These are phyloP conservation scores for Myocastor coypus DNA, from an alignment of 2,113 vertebrate species.

Conservation along the genomic window DNA sequence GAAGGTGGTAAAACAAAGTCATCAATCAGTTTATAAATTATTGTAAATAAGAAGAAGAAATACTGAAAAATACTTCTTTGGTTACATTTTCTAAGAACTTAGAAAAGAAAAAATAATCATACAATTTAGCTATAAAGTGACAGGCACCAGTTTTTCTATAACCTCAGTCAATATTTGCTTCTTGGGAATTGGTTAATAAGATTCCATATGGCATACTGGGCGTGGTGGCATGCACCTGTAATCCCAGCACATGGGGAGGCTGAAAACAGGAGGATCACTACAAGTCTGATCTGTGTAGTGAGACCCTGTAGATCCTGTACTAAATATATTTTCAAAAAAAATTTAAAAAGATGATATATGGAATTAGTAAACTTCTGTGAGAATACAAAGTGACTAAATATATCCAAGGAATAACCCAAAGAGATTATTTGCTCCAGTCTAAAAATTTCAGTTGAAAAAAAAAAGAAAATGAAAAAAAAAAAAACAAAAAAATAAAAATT, in stretches of 20 bases:
- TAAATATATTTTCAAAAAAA: no score
- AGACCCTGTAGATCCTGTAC: no score
- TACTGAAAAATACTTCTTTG: constrained; percentile 29
- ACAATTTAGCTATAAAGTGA: constrained; percentile 13
- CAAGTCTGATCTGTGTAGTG: no score
- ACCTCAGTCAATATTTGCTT: constrained; percentile 38
- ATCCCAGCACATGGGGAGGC: no score
- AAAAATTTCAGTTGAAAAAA: constrained; percentile 24
- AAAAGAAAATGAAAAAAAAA: no score
- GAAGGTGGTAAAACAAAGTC: background rate
- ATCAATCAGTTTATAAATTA: background rate
- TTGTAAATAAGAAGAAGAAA: background rate
- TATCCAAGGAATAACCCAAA: background rate
- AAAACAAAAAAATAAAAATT: constrained; percentile 39
- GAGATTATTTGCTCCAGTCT: background rate
- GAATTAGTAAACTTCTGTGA: background rate
- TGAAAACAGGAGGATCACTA: no score
- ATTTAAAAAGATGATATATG: background rate
- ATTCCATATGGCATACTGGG: background rate
- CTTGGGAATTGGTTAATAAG: background rate
- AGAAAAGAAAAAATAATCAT: background rate
- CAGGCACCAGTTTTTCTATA: background rate
- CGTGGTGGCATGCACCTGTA: no score
- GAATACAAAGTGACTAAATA: background rate
- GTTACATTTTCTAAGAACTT: constrained; percentile 22